Percentiles rank a stretch among this genome's conserved stretches.
Evolutionary conservation across 92 coral and sea anemone species (phyloP).

Genomic region (Chrysogorgia sp.): DNA sequence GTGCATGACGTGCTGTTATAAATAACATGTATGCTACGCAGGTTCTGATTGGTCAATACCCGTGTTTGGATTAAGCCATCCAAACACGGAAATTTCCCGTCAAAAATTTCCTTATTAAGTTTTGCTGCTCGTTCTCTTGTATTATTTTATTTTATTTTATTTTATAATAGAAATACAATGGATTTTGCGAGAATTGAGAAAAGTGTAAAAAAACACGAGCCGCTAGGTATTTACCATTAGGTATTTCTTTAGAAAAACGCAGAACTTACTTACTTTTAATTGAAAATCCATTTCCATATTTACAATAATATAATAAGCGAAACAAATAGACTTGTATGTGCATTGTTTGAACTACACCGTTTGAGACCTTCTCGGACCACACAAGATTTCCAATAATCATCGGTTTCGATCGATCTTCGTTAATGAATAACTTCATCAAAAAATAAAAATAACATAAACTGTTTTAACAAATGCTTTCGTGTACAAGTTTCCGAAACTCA

Average conservation of each 20-base stretch:
- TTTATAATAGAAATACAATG: no score
- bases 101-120: no score
- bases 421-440: slow-evolving; percentile 3
- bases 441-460: neutral
- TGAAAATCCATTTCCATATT: slow-evolving; percentile 80
- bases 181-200: no score
- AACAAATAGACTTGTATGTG: slow-evolving; percentile 76
- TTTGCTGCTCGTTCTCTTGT: no score
- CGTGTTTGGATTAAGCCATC: no score
- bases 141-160: no score
- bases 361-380: slow-evolving; percentile 79
- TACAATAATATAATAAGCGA: slow-evolving; percentile 66
- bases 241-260: neutral
- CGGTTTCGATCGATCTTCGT: slow-evolving; percentile 30
- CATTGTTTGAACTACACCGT: slow-evolving; percentile 70
- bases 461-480: no score
- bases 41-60: no score
- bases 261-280: slow-evolving; percentile 55
- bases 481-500: no score
- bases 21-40: no score
- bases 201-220: no score
- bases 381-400: slow-evolving; percentile 55
- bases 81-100: no score
- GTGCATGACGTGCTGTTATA: neutral
- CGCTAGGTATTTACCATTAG: neutral